Evolutionary conservation across 2,888 invertebrate genomes (phyloP), one percentile per base, ranked within the genome.

Genomic region (Drosophila neonasuta): DNA sequence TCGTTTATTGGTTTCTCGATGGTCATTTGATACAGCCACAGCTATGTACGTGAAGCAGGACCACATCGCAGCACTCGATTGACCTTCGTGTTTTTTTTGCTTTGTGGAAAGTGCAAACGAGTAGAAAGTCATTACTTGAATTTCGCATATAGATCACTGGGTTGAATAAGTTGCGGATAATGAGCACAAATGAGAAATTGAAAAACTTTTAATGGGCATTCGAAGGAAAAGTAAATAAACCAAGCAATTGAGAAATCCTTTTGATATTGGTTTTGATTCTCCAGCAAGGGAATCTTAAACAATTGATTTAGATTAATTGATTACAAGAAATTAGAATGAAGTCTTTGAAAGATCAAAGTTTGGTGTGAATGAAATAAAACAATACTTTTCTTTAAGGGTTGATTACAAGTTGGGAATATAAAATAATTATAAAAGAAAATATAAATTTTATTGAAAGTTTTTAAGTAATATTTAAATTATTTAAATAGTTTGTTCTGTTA

Each of bases 1-100:
- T 56, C 42, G 17, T 52, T 68, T 61, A 61, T 76, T 68, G 57
- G 50, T 55, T 64, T 72, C 54, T 45, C 68, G 51, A 61, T 58
- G 61, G 73, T 68, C 64, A 64, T 68, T 74, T 59, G 56, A 77
- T 65, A 73, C 61, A 71, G 56, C 45, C 24, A 24, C 24, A 6
- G 24, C 24, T 6, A 24, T 24, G 24, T 68, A 57, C 62, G 52
- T 73, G 62, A 20, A 64, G 42, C 52, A 59, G 60, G 45, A 42
- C 60, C 45, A 1, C 24, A 20, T n/a, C 34, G 7, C 11, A 5
- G 11, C 10, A 34, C 20, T 34, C 10, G 34, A 34, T 44, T 65
- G 72, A 60, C 72, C 77, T 74, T 54, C 63, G 63, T 24, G 24
- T 24, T 24, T 6, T 24, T 39, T 17, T 17, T 17, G 17, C 3